Base-by-base conservation (phyloP, 2,797 vertebrate genomes). In the Danio choprae region DNA sequence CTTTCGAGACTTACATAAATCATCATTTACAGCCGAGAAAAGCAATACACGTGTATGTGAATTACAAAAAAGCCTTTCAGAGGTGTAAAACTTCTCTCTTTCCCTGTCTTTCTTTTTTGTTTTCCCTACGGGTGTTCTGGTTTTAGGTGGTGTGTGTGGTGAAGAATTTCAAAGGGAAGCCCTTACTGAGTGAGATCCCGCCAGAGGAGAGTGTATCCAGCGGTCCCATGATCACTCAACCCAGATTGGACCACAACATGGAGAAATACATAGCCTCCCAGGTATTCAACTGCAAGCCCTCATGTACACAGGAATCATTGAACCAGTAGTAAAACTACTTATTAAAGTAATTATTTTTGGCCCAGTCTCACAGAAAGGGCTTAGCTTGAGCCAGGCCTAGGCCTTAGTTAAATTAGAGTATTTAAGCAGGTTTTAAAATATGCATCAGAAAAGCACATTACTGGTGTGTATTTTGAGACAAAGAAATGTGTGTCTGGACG, bases 101-200 rank as follows among this genome's bases (percentile, higher is more conserved):
- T 81, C 48, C 16, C 29, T 11, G 29, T 64, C 38, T 44, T 18
- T 71, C 22, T 62, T 48, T 48, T 56, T 67, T 43, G 13, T 65
- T 80, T 53, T 64, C 20, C 55, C 67, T 15, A 36, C 4, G 55
- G 81, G 65, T 8, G 4, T 6, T 68, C 53, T 59, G 69, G 8
- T 53, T 15, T 43, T 87, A 98, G 96, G 97, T 96, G 84, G 93
- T 96, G 74, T 97, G 95, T 84, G 97, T 98, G 90, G 95, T 97
- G 84, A 95, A 97, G 88, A 94, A 95, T 88, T 98, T 97, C 90
- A 96, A 92, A 91, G 95, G 95, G 89, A 94, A 94, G 87, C 92
- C 93, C 53, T 81, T 89, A 86, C 91, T 95, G 78, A 90, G 90
- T 70, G 93, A 92, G 71, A 95, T 94, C 68, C 88, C 92, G 0